Percentiles rank a stretch among this genome's conserved stretches.
Conservation (phyloP, 2,113 vertebrate species). For the Scomber japonicus region DNA sequence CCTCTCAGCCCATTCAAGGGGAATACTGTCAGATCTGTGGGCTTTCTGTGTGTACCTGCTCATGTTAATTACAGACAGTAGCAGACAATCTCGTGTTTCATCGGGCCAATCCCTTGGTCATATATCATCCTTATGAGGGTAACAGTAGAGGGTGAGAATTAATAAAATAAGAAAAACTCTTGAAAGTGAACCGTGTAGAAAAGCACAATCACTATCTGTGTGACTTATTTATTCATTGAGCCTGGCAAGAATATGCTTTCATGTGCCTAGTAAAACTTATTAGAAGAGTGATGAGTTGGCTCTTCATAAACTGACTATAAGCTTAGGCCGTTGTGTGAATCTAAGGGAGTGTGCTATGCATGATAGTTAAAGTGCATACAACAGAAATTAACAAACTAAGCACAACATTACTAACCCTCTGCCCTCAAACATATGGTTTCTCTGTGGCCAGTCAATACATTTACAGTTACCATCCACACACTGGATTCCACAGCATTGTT, state of each 20-base stretch:
- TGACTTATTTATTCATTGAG: conserved; percentile 52
- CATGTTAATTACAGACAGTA: conserved; percentile 79
- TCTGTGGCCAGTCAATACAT: conserved; percentile 2
- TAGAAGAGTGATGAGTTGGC: conserved; percentile 27
- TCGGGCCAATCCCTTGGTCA: conserved; percentile 47
- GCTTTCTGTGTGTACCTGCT: conserved; percentile 76
- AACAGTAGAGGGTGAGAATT: conserved; percentile 46
- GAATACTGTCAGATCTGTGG: conserved; percentile 76
- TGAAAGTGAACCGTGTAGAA: conserved; percentile 24
- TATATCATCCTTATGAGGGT: conserved; percentile 75
- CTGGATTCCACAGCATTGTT: background rate
- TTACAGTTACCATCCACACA: conserved; percentile 16
- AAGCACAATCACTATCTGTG: conserved; percentile 22
- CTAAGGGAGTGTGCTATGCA: conserved; percentile 14
- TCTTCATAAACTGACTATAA: conserved; percentile 29
- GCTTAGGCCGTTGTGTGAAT: conserved; percentile 27
- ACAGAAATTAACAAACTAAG: conserved; percentile 24
- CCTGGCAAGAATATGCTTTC: conserved; percentile 39
- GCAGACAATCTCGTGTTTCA: conserved; percentile 74
- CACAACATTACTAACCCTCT: conserved; percentile 1
- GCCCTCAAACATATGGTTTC: conserved; percentile 20
- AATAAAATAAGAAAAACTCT: conserved; percentile 64
- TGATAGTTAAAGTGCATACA: background rate
- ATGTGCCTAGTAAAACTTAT: conserved; percentile 29
- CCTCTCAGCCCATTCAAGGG: conserved; percentile 78